phyloP scores from a whole-genome alignment of 2,797 vertebrate species.

The Enteromius fasciolatus region DNA sequence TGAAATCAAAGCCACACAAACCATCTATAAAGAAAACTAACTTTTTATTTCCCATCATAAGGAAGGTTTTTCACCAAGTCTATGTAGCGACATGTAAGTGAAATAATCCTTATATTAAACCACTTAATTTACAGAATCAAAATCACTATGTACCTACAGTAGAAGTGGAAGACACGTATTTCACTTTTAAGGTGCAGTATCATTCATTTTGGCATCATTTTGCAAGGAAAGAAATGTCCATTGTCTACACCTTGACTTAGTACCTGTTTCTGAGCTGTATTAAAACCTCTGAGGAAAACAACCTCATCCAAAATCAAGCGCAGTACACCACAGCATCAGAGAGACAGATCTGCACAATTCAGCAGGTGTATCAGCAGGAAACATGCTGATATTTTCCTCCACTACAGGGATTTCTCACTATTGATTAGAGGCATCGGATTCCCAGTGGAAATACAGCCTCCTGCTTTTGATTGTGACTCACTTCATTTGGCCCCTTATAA shows the following conservation, averaged over 20 bases:
- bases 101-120: constrained; percentile 1
- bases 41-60: neutral
- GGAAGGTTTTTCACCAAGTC: neutral
- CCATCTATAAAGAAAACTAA: neutral
- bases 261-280: neutral
- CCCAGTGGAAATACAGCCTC: constrained; percentile 21
- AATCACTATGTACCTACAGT: neutral
- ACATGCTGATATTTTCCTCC: constrained; percentile 44
- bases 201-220: neutral
- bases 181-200: neutral
- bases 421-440: constrained; percentile 32
- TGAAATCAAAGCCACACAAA: neutral
- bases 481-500: constrained; percentile 14
- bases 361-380: constrained; percentile 48
- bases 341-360: constrained; percentile 45
- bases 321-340: constrained; percentile 23
- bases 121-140: neutral
- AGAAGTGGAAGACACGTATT: neutral
- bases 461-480: constrained; percentile 25
- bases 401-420: constrained; percentile 31
- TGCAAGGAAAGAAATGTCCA: neutral
- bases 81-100: neutral
- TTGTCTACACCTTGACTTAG: neutral
- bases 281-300: constrained; percentile 5
- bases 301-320: constrained; percentile 13